Evolutionary conservation across 1,140 invertebrate genomes (phyloP).

Genomic region (Rhagoletis pomonella): DNA sequence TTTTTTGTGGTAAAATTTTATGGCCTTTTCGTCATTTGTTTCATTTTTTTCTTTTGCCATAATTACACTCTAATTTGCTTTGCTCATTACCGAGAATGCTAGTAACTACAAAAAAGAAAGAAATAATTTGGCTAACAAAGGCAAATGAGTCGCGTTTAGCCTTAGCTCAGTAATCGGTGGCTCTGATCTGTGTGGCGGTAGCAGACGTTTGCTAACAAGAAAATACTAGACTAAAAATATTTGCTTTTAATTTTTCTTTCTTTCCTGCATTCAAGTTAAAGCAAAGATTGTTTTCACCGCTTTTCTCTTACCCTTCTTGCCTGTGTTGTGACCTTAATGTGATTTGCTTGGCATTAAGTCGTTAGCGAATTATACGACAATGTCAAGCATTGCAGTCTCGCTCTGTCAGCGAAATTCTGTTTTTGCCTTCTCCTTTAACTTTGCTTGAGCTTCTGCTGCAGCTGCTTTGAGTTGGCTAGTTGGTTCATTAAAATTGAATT

Average conservation of each 20-base stretch:
- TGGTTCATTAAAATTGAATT: slow-evolving; percentile 36
- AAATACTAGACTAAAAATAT: neutral
- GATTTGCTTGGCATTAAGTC: slow-evolving; percentile 25
- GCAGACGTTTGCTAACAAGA: neutral
- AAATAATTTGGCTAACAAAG: neutral
- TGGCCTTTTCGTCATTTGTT: neutral
- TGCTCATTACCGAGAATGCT: neutral
- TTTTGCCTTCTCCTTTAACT: neutral
- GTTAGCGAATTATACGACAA: neutral
- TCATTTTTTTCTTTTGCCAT: slow-evolving; percentile 22
- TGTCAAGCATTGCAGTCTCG: neutral
- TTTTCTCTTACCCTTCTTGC: neutral
- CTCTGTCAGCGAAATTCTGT: neutral
- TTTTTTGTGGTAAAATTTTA: neutral
- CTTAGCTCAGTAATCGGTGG: neutral
- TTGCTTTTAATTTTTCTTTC: neutral
- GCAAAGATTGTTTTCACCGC: too few relatives aligned
- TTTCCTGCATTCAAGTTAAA: too few relatives aligned
- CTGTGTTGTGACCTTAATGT: neutral
- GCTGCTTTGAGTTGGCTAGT: neutral
- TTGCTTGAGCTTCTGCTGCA: neutral
- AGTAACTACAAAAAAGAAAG: neutral
- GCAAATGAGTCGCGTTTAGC: neutral
- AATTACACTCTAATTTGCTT: slow-evolving; percentile 33
- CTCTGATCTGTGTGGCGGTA: neutral